A percentile compares a stretch with the other conserved stretches of the same genome.
Evolutionary conservation across 2,797 vertebrate genomes (phyloP).

Genomic region (Philypnodon macrostomus): DNA sequence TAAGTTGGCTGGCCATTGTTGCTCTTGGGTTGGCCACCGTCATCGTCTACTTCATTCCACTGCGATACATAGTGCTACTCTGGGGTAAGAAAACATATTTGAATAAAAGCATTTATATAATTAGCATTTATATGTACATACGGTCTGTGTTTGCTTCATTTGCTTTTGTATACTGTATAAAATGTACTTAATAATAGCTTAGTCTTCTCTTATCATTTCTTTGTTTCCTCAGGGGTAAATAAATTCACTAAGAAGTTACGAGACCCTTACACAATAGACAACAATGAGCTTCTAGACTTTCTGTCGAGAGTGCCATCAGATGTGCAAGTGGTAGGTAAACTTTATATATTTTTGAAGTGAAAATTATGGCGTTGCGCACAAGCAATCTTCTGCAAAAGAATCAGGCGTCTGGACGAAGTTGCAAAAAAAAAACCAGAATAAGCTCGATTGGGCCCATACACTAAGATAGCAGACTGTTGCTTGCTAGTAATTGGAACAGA

Average conservation of each 20-base stretch:
- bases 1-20: conserved; percentile 94
- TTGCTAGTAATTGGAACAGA: conserved; percentile 71
- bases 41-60: conserved; percentile 91
- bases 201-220: conserved; percentile 11
- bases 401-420: too few relatives aligned
- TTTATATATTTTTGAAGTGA: conserved; percentile 20
- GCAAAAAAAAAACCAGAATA: background rate
- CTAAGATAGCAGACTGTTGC: conserved; percentile 56
- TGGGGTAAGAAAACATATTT: conserved; percentile 86
- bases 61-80: conserved; percentile 92
- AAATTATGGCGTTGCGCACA: background rate
- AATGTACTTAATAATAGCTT: background rate
- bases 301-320: conserved; percentile 96
- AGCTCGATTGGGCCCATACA: conserved; percentile 63
- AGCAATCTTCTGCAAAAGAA: too few relatives aligned
- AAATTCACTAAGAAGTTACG: conserved; percentile 99
- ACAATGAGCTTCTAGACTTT: conserved; percentile 96
- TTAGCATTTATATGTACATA: too few relatives aligned
- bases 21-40: conserved; percentile 84
- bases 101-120: too few relatives aligned
- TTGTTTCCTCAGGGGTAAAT: conserved; percentile 84
- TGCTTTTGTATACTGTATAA: background rate
- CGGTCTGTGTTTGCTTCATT: too few relatives aligned
- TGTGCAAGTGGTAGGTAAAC: conserved; percentile 90
- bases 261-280: conserved; percentile 93